A percentile compares a stretch with the other conserved stretches of the same genome.
These are phyloP conservation scores for Acrobasis suavella DNA, from an alignment of 2,888 invertebrate species.

Conservation along the genomic window DNA sequence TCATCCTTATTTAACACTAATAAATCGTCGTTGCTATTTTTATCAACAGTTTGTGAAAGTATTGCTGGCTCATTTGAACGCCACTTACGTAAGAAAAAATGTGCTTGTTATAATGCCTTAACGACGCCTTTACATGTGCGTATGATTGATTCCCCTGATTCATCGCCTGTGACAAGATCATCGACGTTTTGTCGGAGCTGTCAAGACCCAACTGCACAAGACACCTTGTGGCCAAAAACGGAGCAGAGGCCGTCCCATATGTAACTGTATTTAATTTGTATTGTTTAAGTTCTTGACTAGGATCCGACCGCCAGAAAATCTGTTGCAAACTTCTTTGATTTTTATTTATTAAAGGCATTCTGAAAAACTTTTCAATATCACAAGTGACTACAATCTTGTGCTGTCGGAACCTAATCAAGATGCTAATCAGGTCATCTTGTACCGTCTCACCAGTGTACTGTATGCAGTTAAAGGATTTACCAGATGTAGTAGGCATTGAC, in stretches of 20 bases:
- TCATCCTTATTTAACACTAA: neutral
- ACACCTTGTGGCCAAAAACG: neutral
- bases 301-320: neutral
- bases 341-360: neutral
- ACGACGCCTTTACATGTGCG: too few relatives aligned
- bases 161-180: too few relatives aligned
- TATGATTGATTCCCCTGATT: neutral
- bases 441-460: too few relatives aligned
- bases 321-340: neutral
- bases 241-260: neutral
- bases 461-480: too few relatives aligned
- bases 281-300: neutral
- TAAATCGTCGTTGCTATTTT: neutral
- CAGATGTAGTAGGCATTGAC: too few relatives aligned
- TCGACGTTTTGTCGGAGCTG: too few relatives aligned
- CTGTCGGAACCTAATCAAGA: slow-evolving; percentile 34
- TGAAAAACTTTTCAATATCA: neutral
- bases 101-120: too few relatives aligned
- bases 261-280: neutral
- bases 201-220: neutral
- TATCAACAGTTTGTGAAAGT: too few relatives aligned
- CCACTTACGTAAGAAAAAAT: too few relatives aligned
- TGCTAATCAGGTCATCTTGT: slow-evolving; percentile 16
- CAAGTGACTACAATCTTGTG: too few relatives aligned
- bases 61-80: too few relatives aligned